Percentiles rank a stretch among this genome's conserved stretches.
These are phyloP conservation scores for Forbesichthys papilliferus DNA, from an alignment of 2,113 vertebrate species.

Conservation along the genomic window DNA sequence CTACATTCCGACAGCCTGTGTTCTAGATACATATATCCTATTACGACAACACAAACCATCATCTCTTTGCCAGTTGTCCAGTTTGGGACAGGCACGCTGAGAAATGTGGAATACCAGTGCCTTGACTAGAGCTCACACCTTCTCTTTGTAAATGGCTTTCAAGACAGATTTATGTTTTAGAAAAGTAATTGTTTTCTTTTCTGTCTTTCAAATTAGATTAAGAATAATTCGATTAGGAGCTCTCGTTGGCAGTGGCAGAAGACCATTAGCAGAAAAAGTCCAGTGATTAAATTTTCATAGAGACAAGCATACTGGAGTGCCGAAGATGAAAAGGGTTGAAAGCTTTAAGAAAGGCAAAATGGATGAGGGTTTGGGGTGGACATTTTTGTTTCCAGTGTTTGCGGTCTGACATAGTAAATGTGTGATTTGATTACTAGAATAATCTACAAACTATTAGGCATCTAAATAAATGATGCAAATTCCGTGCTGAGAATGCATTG, in stretches of 20 bases:
- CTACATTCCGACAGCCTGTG: constrained; percentile 50
- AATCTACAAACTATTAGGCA: constrained; percentile 55
- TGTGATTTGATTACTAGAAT: constrained; percentile 47
- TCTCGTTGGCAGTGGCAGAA: constrained; percentile 15
- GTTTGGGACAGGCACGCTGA: constrained; percentile 37
- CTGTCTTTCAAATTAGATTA: constrained; percentile 17
- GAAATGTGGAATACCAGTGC: constrained; percentile 66
- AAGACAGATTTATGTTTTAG: constrained; percentile 20
- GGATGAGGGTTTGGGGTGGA: constrained; percentile 32
- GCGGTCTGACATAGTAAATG: constrained; percentile 46
- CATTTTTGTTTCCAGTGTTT: constrained; percentile 39
- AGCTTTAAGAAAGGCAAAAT: constrained; percentile 40
- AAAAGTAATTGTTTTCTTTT: constrained; percentile 33
- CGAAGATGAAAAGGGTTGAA: constrained; percentile 38
- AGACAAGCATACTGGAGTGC: constrained; percentile 23
- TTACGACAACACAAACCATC: constrained; percentile 18
- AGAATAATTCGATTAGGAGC: constrained; percentile 19
- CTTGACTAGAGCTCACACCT: constrained; percentile 59
- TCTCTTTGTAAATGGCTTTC: constrained; percentile 14
- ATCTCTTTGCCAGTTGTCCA: constrained; percentile 38
- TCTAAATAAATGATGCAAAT: constrained; percentile 58
- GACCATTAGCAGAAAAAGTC: constrained; percentile 35
- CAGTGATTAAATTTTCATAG: constrained; percentile 51
- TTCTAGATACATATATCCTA: constrained; percentile 51
- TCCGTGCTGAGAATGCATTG: constrained; percentile 17